Evolutionary conservation across 2,113 vertebrate species (phyloP), one percentile per base, ranked within the genome.

Genomic region (Pseudorectes ferrugineus): DNA sequence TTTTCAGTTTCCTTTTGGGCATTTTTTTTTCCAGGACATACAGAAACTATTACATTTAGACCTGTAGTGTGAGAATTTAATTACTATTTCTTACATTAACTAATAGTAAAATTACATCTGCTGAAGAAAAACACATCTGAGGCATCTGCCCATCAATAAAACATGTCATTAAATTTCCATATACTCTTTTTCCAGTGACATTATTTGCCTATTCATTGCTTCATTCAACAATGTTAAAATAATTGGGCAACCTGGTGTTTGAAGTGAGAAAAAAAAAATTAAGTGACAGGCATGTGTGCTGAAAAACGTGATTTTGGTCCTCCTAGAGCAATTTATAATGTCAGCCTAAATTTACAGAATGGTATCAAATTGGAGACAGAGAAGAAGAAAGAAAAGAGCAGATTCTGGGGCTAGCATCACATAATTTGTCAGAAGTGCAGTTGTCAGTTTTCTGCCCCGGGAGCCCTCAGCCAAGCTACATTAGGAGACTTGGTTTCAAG

Each of bases 391-490:
- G 78, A 71, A 85, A 82, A 85, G 76, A 89, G 52, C 59, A 80
- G 42, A 94, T 92, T 95, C 72, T 16, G 21, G 55, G 78, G 63
- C 85, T 79, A 33, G 40, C 63, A 73, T 90, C 67, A 19, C 33
- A 7, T 66, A 58, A 80, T 92, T 95, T 96, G 62, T 95, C 78
- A 83, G 63, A 88, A 92, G 55, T 55, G 75, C 38, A 80, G 54
- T 80, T 92, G 91, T 85, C 92, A 91, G 75, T 74, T 77, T 76
- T 62, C 21, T 92, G 75, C 83, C 92, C 63, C 12, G 2, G 92
- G 85, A 90, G 67, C 54, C 85, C 72, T 92, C 85, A 92, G 89
- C 85, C 85, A 57, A 36, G 67, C 71, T 88, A 21, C 58, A 66
- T 88, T 57, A 62, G 9, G 52, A 85, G 78, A 11, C 51, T 2